Evolutionary conservation across 2,113 vertebrate species (phyloP).

Genomic region (Zingel zingel): DNA sequence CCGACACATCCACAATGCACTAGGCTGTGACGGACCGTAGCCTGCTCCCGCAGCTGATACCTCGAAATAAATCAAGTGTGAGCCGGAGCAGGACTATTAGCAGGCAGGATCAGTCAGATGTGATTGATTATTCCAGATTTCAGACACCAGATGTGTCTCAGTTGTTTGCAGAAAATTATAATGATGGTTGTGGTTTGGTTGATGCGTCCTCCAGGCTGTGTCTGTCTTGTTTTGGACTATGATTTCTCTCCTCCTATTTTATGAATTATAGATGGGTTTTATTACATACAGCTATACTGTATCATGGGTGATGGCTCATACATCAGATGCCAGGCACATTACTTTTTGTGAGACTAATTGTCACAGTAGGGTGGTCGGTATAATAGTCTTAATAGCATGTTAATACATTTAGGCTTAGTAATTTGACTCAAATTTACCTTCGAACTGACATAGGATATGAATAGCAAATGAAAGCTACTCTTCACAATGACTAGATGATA

Average conservation of each 20-base stretch:
- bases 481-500: background rate
- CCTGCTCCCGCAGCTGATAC: constrained; percentile 73
- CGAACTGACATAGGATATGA: background rate
- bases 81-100: constrained; percentile 42
- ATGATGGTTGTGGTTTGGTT: constrained; percentile 46
- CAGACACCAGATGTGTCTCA: constrained; percentile 73
- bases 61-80: constrained; percentile 46
- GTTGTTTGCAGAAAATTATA: constrained; percentile 49
- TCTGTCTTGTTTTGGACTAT: constrained; percentile 8
- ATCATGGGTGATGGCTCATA: constrained; percentile 7
- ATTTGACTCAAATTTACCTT: constrained; percentile 33
- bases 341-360: constrained; percentile 9
- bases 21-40: constrained; percentile 67
- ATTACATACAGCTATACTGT: background rate
- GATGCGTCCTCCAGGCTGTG: constrained; percentile 28
- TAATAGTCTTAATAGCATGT: background rate
- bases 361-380: constrained; percentile 15
- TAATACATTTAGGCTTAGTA: constrained; percentile 12
- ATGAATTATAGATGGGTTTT: constrained; percentile 12
- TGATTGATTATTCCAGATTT: constrained; percentile 64
- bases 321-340: constrained; percentile 21
- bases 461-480: background rate
- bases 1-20: constrained; percentile 53
- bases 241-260: constrained; percentile 16
- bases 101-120: constrained; percentile 63